Conservation (phyloP, 2,888 invertebrate genomes). For the Andrena haemorrhoa region DNA sequence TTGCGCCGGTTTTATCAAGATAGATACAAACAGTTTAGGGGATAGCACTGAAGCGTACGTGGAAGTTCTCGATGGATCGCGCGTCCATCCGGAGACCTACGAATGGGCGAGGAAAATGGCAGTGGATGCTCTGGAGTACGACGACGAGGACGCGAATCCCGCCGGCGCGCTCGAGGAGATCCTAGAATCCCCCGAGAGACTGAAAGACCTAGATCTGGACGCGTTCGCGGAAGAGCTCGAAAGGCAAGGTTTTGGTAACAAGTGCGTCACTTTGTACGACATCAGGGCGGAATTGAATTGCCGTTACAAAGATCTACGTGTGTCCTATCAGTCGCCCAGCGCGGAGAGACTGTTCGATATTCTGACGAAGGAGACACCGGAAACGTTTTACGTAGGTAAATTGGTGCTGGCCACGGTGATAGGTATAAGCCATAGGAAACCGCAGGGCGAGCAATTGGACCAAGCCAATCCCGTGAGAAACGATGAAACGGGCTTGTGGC, state of each 20-base stretch:
- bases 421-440: slow-evolving; percentile 94
- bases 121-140: slow-evolving; percentile 99
- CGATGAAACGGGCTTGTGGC: slow-evolving; percentile 97
- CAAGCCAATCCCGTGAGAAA: slow-evolving; percentile 98
- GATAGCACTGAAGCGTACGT: slow-evolving; percentile 98
- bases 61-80: slow-evolving; percentile 97
- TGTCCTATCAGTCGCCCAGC: slow-evolving; percentile 91
- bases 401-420: slow-evolving; percentile 93
- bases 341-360: slow-evolving; percentile 97
- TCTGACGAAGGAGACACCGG: slow-evolving; percentile 97
- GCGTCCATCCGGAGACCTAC: slow-evolving; percentile 99
- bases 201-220: slow-evolving; percentile 98
- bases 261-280: slow-evolving; percentile 98
- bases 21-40: slow-evolving; percentile 97
- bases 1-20: slow-evolving; percentile 99
- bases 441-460: slow-evolving; percentile 96
- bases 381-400: slow-evolving; percentile 95
- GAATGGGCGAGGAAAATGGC: slow-evolving; percentile 99
- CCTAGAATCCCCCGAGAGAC: slow-evolving; percentile 95
- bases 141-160: slow-evolving; percentile 98
- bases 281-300: slow-evolving; percentile 98
- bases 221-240: slow-evolving; percentile 99
- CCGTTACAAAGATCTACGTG: slow-evolving; percentile 95
- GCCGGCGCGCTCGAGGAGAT: slow-evolving; percentile 99
- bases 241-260: slow-evolving; percentile 94